These are phyloP conservation scores for Stegodyphus mimosarum DNA, from an alignment of 1,140 invertebrate genomes.

Conservation along the genomic window DNA sequence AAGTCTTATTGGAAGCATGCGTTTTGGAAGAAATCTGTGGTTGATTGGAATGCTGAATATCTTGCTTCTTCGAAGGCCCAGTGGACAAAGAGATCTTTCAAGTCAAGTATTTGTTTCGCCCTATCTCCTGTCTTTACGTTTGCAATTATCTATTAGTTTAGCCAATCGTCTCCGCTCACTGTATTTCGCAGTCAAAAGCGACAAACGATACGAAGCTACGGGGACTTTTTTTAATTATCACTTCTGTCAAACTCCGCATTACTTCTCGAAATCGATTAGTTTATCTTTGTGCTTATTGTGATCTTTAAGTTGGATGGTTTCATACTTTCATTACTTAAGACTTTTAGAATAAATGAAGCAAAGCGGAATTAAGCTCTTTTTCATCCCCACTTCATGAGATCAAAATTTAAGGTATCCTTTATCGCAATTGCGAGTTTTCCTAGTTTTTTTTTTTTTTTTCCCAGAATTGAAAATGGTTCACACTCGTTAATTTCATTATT, in stretches of 20 bases:
- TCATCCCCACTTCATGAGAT: background rate
- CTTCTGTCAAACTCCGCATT: background rate
- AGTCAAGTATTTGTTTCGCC: background rate
- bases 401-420: background rate
- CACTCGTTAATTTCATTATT: background rate
- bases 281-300: conserved; percentile 32
- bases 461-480: background rate
- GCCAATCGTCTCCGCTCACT: background rate
- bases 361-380: background rate
- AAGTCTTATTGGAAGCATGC: no score
- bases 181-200: background rate
- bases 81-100: no score
- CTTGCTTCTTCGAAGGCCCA: no score
- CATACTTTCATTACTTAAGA: background rate
- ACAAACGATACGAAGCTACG: background rate
- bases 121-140: background rate
- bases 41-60: no score
- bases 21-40: no score
- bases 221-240: background rate
- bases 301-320: conserved; percentile 1
- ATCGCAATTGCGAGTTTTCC: background rate
- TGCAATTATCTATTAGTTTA: background rate
- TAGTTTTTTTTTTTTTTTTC: background rate
- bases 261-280: background rate
- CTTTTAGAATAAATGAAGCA: background rate